These are phyloP conservation scores for Vanessa cardui DNA, from an alignment of 2,888 invertebrate species.

Conservation along the genomic window DNA sequence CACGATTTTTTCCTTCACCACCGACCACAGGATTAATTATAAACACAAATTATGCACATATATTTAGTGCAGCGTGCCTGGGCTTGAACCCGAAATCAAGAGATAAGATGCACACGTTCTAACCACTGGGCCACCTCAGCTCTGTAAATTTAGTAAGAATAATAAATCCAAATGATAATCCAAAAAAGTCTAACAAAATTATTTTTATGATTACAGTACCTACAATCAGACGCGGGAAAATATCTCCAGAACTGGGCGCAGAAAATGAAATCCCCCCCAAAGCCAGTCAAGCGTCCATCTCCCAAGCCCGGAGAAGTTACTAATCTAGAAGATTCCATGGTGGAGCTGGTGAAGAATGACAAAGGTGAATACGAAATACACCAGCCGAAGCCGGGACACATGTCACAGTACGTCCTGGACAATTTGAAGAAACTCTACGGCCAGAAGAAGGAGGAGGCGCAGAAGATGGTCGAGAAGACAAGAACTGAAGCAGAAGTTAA, in stretches of 20 bases:
- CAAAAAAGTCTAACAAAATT: too few species aligned
- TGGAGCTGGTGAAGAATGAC: slow-evolving; percentile 66
- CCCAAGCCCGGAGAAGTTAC: slow-evolving; percentile 59
- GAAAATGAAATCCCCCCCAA: slow-evolving; percentile 70
- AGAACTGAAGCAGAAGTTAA: slow-evolving; percentile 65
- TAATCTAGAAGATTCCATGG: slow-evolving; percentile 71
- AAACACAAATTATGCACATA: too few species aligned
- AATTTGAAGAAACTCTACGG: slow-evolving; percentile 64
- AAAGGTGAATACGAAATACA: slow-evolving; percentile 73
- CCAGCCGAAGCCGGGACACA: slow-evolving; percentile 67
- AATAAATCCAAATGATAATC: too few species aligned
- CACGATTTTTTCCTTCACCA: too few species aligned
- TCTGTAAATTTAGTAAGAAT: too few species aligned
- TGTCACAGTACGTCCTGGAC: slow-evolving; percentile 65
- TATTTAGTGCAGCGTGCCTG: too few species aligned
- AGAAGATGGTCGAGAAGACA: slow-evolving; percentile 52
- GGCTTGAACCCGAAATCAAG: too few species aligned
- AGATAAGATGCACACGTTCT: too few species aligned
- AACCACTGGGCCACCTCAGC: too few species aligned
- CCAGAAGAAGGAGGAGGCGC: slow-evolving; percentile 62
- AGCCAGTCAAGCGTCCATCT: slow-evolving; percentile 40
- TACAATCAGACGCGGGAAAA: slow-evolving; percentile 74
- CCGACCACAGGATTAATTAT: too few species aligned
- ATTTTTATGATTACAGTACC: slow-evolving; percentile 55
- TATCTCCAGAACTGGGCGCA: slow-evolving; percentile 85